A percentile compares a stretch with the other conserved stretches of the same genome.
phyloP scores from a whole-genome alignment of 2,888 invertebrate species.

The Clitarchus hookeri region DNA sequence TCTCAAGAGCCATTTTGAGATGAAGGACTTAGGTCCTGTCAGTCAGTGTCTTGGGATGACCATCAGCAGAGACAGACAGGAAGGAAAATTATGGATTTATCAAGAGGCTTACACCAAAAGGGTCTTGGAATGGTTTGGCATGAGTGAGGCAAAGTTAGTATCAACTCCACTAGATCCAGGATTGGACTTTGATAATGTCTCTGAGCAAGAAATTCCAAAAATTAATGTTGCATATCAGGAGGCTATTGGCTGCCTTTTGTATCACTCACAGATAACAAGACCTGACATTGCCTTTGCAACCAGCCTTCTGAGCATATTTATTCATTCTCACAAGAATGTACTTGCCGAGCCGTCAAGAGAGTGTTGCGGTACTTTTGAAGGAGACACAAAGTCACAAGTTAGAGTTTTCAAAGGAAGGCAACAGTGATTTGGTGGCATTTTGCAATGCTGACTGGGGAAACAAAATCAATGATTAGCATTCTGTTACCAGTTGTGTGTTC shows the following conservation, averaged over 20 bases:
- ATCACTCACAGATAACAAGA: neutral
- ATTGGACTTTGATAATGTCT: too few relatives aligned
- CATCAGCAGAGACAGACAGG: neutral
- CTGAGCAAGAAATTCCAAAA: too few relatives aligned
- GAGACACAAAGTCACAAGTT: neutral
- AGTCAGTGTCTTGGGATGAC: conserved; percentile 4
- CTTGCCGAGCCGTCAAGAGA: neutral
- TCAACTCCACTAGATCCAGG: neutral
- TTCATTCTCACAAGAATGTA: neutral
- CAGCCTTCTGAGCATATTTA: neutral
- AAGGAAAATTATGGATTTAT: neutral
- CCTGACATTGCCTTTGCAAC: neutral
- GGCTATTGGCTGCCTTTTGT: neutral
- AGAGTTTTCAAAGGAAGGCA: neutral
- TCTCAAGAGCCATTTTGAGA: neutral
- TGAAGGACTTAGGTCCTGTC: neutral
- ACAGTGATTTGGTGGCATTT: neutral
- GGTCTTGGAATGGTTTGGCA: neutral
- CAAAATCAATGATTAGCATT: neutral
- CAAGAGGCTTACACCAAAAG: conserved; percentile 22
- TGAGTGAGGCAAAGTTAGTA: neutral
- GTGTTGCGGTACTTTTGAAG: neutral
- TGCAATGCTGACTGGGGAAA: neutral
- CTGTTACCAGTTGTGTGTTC: neutral
- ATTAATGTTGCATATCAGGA: neutral